Evolutionary conservation across 2,113 vertebrate genomes (phyloP).

Genomic region (Sinocyclocheilus anshuiensis): DNA sequence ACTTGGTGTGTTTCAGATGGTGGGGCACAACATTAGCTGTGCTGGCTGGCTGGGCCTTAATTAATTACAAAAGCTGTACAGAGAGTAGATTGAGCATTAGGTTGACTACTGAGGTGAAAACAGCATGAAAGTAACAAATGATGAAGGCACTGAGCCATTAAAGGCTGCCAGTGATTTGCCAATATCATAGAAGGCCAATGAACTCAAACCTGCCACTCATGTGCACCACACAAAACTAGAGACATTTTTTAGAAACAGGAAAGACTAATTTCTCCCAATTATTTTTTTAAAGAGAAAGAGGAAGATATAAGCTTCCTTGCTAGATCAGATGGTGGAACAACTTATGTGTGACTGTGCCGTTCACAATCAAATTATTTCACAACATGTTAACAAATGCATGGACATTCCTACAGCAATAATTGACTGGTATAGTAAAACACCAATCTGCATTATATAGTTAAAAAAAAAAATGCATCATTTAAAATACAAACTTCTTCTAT

Average conservation of each 20-base stretch:
- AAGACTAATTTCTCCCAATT: not conserved
- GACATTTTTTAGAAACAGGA: not conserved
- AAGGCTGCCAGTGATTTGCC: conserved; percentile 3
- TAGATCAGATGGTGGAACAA: not conserved
- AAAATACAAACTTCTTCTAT: not conserved
- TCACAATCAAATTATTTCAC: not conserved
- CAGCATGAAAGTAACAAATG: conserved; percentile 5
- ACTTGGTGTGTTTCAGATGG: conserved; percentile 15
- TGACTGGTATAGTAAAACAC: not conserved
- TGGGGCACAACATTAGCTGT: not conserved
- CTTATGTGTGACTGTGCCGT: not conserved
- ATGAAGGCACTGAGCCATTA: conserved; percentile 9
- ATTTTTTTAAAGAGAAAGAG: not conserved
- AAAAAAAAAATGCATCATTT: not conserved
- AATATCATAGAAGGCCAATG: not conserved
- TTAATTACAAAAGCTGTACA: conserved; percentile 2
- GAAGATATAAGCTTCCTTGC: not conserved
- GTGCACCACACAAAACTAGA: not conserved
- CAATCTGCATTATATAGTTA: not conserved
- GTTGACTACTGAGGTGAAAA: not conserved
- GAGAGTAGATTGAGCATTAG: not conserved
- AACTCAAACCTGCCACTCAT: not conserved
- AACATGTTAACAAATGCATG: not conserved
- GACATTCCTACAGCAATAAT: not conserved
- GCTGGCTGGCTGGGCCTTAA: conserved; percentile 1